phyloP scores from a whole-genome alignment of 2,888 invertebrate species.

The Aphelenchoides bicaudatus region DNA sequence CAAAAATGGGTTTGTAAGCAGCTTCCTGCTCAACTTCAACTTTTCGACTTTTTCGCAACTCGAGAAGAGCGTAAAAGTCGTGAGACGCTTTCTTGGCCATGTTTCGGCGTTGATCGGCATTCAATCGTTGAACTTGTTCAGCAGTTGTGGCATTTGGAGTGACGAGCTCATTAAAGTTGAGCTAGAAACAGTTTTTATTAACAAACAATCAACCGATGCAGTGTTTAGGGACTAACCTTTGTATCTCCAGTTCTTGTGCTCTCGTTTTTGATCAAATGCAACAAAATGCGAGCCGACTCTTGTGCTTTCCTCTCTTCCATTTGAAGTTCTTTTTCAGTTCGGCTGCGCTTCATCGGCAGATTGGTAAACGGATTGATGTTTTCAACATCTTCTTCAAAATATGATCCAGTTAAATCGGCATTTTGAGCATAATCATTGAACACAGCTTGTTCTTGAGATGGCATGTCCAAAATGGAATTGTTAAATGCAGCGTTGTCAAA shows the following conservation, averaged over 20 bases:
- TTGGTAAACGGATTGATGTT: neutral
- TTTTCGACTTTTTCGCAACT: neutral
- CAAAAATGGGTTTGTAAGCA: neutral
- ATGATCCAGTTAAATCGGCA: neutral
- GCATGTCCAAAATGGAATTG: too few species aligned
- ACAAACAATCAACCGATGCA: too few species aligned
- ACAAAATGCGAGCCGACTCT: too few species aligned
- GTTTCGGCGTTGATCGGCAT: neutral
- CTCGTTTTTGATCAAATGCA: too few species aligned
- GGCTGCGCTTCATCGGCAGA: neutral
- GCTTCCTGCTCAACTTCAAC: neutral
- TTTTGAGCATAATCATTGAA: neutral
- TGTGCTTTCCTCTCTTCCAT: too few species aligned
- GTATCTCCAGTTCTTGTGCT: neutral
- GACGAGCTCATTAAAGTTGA: neutral
- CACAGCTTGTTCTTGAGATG: neutral
- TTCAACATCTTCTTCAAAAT: neutral
- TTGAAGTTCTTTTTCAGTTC: too few species aligned
- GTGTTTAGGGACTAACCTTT: too few species aligned
- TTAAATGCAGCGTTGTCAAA: too few species aligned
- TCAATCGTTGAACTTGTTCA: too few species aligned
- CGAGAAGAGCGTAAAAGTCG: neutral
- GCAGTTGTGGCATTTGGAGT: too few species aligned
- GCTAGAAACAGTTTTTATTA: neutral
- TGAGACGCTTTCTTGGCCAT: neutral